Evolutionary conservation across 2,888 invertebrate genomes (phyloP).

Genomic region (Nomada goodeniana): DNA sequence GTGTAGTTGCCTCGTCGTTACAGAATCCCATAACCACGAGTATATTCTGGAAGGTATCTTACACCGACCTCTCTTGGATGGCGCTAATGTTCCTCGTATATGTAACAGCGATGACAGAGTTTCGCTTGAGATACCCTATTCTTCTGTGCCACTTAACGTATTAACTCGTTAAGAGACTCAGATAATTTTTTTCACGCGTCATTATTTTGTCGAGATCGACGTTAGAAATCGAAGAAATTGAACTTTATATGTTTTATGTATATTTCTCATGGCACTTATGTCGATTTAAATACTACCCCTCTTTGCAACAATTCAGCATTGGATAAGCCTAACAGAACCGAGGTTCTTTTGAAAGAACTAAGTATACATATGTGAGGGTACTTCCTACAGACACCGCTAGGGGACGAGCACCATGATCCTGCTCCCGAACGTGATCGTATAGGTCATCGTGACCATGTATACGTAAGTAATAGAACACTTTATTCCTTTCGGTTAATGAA

Average conservation of each 20-base stretch:
- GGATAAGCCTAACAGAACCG: too few species aligned
- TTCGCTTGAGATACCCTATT: conserved; percentile 47
- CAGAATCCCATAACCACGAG: conserved; percentile 60
- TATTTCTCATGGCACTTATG: too few species aligned
- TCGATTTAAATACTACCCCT: too few species aligned
- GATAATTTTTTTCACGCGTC: not conserved
- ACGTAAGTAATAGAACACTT: too few species aligned
- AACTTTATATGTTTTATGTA: too few species aligned
- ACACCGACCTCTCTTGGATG: conserved; percentile 59
- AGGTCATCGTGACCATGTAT: too few species aligned
- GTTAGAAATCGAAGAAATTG: not conserved
- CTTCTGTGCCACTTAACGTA: conserved; percentile 42
- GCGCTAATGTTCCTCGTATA: conserved; percentile 69
- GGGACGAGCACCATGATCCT: not conserved
- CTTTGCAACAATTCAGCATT: not conserved
- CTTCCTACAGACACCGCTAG: too few species aligned
- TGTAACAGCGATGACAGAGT: conserved; percentile 70
- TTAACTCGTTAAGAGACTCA: conserved; percentile 24
- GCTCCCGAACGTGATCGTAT: not conserved
- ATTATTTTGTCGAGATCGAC: not conserved
- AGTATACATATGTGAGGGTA: too few species aligned
- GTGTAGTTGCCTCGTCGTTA: conserved; percentile 51
- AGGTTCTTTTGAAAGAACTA: too few species aligned
- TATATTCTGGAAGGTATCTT: conserved; percentile 67
- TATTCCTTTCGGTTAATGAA: too few species aligned